A percentile compares a stretch with the other conserved stretches of the same genome.
Evolutionary conservation across 2,888 invertebrate genomes (phyloP).

Genomic region (Zhuqinia jingwanae): DNA sequence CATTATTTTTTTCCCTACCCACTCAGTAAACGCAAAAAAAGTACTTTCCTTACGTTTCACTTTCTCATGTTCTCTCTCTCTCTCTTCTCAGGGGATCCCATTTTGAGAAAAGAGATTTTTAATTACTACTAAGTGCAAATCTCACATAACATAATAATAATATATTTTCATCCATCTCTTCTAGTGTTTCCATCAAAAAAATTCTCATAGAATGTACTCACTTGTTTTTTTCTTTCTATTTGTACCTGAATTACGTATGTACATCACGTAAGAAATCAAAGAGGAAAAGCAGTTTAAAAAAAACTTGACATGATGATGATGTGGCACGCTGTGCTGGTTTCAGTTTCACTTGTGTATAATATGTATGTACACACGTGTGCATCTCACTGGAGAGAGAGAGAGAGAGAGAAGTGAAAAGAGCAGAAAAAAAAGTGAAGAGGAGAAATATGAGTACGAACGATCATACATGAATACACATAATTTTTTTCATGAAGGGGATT

Average conservation of each 20-base stretch:
- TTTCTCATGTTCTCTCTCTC: too few relatives aligned
- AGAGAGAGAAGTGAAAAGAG: constrained; percentile 8
- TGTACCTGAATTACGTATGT: background rate
- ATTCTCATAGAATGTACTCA: background rate
- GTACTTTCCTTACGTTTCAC: too few relatives aligned
- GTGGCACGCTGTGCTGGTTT: background rate
- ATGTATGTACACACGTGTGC: background rate
- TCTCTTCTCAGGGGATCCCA: background rate
- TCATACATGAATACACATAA: constrained; percentile 21
- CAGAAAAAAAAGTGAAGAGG: constrained; percentile 19
- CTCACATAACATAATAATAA: too few relatives aligned
- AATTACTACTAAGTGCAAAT: constrained; percentile 14
- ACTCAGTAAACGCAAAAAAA: too few relatives aligned
- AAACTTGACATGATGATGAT: background rate
- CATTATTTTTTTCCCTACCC: too few relatives aligned
- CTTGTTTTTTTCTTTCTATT: background rate
- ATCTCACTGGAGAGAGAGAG: constrained; percentile 5
- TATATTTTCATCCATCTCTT: background rate
- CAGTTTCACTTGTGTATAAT: background rate
- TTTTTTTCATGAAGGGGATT: constrained; percentile 29
- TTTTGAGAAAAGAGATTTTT: background rate
- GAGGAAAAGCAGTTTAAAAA: background rate
- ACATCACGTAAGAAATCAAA: background rate
- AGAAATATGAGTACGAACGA: constrained; percentile 32
- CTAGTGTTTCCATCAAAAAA: background rate